Base-by-base conservation (phyloP, 2,113 vertebrate species). In the Ploceus nigricollis region DNA sequence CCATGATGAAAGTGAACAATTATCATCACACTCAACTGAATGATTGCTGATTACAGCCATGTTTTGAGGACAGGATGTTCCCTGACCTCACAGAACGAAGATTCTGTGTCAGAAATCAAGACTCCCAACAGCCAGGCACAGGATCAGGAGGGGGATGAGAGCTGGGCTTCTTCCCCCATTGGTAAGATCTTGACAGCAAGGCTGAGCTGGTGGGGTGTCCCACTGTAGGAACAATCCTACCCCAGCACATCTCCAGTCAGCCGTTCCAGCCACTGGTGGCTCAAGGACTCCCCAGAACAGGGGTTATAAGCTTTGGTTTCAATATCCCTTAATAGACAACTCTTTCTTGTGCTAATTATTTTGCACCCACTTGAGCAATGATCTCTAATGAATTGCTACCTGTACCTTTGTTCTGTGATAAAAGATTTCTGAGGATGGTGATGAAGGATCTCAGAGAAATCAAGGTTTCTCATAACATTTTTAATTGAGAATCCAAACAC, bases 191-290 rank as follows among this genome's bases (percentile, higher is more conserved):
- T 10, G 10, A 5, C 4, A 23, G 22, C 10, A 16, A 13, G 33
- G 37, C 73, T 58, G 64, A 45, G 35, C 33, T 14, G 33, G 5
- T 5, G 1, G 11, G 79, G 37, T 1, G 15, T 7, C 28, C 51
- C 7, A 4, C 2, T 15, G 9, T 0, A 19, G 19, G 15, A 53
- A 33, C 16, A 44, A 4, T 2, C 11, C 8, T 2, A 47, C 3
- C 25, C 39, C 76, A 61, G 40, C 9, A 42, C 23, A 39, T 5
- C 48, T 39, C 40, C 58, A 50, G 56, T 2, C 35, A 71, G 56
- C 25, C 14, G 20, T 47, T 15, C 11, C 48, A 84, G 37, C 15
- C 47, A 4, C 0, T 15, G 31, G n/a, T 18, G 27, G 35, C 13
- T n/a, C 64, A 25, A 37, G 15, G 37, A 42, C 48, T 53, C 57